Evolutionary conservation across 2,888 invertebrate genomes (phyloP), one percentile per base, ranked within the genome.

Genomic region (Epistrophella euchroma): DNA sequence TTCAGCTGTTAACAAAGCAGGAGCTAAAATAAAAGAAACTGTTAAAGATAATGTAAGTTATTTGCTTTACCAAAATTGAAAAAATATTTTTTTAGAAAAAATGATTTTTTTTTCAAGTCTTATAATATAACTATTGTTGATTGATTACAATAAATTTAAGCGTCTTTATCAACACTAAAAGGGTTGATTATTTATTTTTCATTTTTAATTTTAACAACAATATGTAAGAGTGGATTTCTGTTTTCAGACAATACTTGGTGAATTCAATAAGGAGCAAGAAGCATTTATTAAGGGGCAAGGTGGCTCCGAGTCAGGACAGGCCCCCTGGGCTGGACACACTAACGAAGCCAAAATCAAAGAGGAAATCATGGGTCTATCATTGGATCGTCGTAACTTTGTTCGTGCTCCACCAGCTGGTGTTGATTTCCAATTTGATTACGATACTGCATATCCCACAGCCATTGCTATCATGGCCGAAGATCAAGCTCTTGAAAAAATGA

Each of bases 381-480:
- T 98, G 97, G 99, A 99, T 93, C 97, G 97, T 91, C 95, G 99
- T 92, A 99, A 99, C 94, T 99, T 99, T 93, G 96, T 99, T 84
- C 96, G 99, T 90, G 98, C 98, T 91, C 99, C 99, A 74, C 98
- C 98, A 71, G 96, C 97, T 78, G 98, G 98, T 88, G 97, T 98
- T 71, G 97, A 98, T 92, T 99, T 98, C 92, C 96, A 97, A 89
- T 99, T 99, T 93, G 98, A 98, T 93, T 98, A 98, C 93, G 97
- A 97, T 92, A 95, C 96, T 89, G 96, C 97, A 93, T 97, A 97
- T 93, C 98, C 98, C 55, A 95, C 98, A 91, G 99, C 99, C 87
- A 95, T 97, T 93, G 97, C 98, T 90, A 98, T 98, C 90, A 96
- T 99, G 94, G 96, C 97, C 89, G 97, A 98, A 92, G 99, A 99